Evolutionary conservation across 2,797 vertebrate species (phyloP), one percentile per base, ranked within the genome.

Genomic region (Sardinella longiceps): DNA sequence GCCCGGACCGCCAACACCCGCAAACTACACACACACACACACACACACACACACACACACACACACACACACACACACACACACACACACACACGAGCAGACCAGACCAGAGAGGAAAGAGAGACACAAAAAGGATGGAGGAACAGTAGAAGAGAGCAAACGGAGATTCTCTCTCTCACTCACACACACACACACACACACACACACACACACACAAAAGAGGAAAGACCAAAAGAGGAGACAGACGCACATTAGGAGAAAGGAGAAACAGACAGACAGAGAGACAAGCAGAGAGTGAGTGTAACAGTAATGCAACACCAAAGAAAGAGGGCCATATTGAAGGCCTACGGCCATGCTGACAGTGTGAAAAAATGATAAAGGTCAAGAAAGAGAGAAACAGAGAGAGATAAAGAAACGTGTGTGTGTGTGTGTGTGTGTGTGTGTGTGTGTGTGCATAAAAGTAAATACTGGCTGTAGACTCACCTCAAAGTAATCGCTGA

Each of bases 401-500:
- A 37, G 15, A 70, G 25, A 74, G 33, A 50, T 12, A 14, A 14
- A 50, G 12, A 50, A 50, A 15, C 14, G 63, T 33, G 28, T 33
- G 63, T 60, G 20, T 60, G 23, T n/a, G 20, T 25, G 56, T n/a
- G 20, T 60, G 23, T 60, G 56, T n/a, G n/a, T n/a, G n/a, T n/a
- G n/a, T n/a, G 63, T 33, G 28, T 33, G 63, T 33, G 10, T 66
- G 0, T 66, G 3, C 0, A 28, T 63, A 9, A 2, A 30, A 6
- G n/a, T 2, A 60, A 7, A 60, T 60, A 11, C 25, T 30, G 60
- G 11, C 60, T 12, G n/a, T 28, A 39, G 10, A 87, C 94, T 95
- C 94, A 96, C 96, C 95, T 96, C 96, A 93, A 96, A 96, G 91
- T 96, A 96, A 93, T 96, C 96, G 89, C 96, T 96, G 94, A 96